Base-by-base conservation (phyloP, 2,888 invertebrate genomes). In the Euphydryas editha region DNA sequence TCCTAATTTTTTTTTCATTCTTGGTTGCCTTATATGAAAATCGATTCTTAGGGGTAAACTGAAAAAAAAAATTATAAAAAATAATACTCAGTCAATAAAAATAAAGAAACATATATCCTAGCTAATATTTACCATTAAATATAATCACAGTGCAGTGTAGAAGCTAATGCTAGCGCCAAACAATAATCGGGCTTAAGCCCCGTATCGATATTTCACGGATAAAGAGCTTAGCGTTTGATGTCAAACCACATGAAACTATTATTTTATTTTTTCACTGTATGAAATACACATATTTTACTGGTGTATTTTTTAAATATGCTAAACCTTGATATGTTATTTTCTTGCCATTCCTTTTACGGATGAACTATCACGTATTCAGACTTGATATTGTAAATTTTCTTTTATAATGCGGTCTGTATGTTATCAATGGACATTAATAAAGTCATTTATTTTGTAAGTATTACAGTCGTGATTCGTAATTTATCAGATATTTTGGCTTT, bases 121-220 rank as follows among this genome's bases (percentile, higher is more conserved):
- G 36, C 54, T 54, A 54, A 54, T 54, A 54, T 36, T 54, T 54
- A 11, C n/a, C 10, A 54, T 54, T n/a, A 36, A 36, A 54, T 36
- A 17, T 54, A 58, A 64, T 64, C 57, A 59, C 57, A 64, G 51
- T 5, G 42, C 58, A 44, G 47, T 63, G 58, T 64, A 58, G 54
- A 30, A 58, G 42, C 42, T 64, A 51, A 64, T 64, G 24, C 58
- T 30, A 24, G 58, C 51, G 49, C 51, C 57, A 62, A 62, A 58
- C 36, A 58, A 59, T 64, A 64, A 58, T 59, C 58, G 17, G 49
- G 39, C 44, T 64, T 64, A 58, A 64, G 42, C 63, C 39, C 58
- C 24, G 20, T 54, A 64, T 49, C 51, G 58, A 64, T 64, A 64
- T 64, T 64, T 58, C 51, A 54, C 44, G 63, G 64, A 64, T 64